phyloP scores from a whole-genome alignment of 1,140 invertebrate genomes.

The Archivesica marissinica region DNA sequence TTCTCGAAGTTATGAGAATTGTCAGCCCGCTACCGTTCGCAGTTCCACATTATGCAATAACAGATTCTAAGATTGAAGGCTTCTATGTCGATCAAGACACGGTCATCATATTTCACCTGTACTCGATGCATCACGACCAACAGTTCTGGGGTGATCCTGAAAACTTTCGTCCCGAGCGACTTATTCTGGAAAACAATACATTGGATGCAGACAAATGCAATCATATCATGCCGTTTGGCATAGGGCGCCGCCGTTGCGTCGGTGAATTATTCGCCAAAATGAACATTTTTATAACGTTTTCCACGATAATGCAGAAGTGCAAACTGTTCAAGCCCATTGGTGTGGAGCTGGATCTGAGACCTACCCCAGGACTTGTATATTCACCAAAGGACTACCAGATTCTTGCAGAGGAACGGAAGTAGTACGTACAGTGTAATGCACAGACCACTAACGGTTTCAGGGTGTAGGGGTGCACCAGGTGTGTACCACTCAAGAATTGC shows the following conservation, averaged over 20 bases:
- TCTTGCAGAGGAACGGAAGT: background rate
- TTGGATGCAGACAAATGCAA: background rate
- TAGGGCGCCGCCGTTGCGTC: background rate
- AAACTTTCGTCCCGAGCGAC: conserved; percentile 83
- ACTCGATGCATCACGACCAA: conserved; percentile 74
- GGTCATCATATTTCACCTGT: conserved; percentile 71
- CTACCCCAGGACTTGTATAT: conserved; percentile 6
- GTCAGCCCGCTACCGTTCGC: conserved; percentile 79
- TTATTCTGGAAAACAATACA: conserved; percentile 86
- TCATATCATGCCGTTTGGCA: background rate
- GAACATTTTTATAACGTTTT: background rate
- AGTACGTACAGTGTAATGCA: too few relatives aligned
- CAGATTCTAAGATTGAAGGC: conserved; percentile 73
- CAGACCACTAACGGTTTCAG: too few relatives aligned
- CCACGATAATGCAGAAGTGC: background rate
- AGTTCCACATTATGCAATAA: conserved; percentile 63
- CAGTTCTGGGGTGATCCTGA: conserved; percentile 86
- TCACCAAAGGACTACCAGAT: background rate
- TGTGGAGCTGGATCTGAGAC: background rate
- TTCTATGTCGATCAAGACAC: conserved; percentile 69
- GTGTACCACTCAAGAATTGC: too few relatives aligned
- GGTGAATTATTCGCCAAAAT: background rate
- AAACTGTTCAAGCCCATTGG: background rate
- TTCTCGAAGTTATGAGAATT: conserved; percentile 73
- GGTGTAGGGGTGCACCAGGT: too few relatives aligned